Conservation (phyloP, 2,888 invertebrate genomes). For the Trachelus iudaicus region DNA sequence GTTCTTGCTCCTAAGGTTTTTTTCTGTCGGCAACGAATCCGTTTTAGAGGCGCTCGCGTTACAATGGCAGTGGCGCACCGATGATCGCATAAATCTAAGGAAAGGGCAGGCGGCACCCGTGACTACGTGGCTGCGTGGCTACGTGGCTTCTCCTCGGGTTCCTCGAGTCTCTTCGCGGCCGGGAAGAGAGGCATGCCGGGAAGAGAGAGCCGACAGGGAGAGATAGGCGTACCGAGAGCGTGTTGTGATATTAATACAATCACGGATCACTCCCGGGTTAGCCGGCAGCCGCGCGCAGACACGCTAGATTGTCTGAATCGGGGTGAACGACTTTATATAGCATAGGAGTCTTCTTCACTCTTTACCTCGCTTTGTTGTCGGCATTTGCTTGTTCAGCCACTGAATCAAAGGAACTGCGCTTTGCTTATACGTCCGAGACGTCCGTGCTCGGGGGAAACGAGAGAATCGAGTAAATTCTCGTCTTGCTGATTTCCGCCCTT, state of each 20-base stretch:
- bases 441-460: neutral
- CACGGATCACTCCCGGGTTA: conserved; percentile 65
- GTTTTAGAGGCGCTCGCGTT: conserved; percentile 30
- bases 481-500: neutral
- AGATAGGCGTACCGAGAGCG: conserved; percentile 41
- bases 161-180: neutral
- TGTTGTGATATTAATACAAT: conserved; percentile 67
- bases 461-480: neutral
- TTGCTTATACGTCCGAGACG: neutral
- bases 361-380: conserved; percentile 31
- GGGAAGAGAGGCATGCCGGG: conserved; percentile 23
- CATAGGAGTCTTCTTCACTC: conserved; percentile 28
- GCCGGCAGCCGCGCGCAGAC: conserved; percentile 61
- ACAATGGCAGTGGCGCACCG: conserved; percentile 39
- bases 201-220: conserved; percentile 15
- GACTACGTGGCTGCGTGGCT: neutral
- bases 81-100: conserved; percentile 55
- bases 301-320: conserved; percentile 65
- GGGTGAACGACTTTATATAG: conserved; percentile 66
- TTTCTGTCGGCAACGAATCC: conserved; percentile 7
- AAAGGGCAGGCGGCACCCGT: conserved; percentile 12
- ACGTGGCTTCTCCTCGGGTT: neutral
- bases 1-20: neutral
- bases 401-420: conserved; percentile 42
- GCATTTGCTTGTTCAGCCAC: conserved; percentile 48